Evolutionary conservation across 1,140 invertebrate species (phyloP), one percentile per base, ranked within the genome.

Genomic region (Nylanderia fulva): DNA sequence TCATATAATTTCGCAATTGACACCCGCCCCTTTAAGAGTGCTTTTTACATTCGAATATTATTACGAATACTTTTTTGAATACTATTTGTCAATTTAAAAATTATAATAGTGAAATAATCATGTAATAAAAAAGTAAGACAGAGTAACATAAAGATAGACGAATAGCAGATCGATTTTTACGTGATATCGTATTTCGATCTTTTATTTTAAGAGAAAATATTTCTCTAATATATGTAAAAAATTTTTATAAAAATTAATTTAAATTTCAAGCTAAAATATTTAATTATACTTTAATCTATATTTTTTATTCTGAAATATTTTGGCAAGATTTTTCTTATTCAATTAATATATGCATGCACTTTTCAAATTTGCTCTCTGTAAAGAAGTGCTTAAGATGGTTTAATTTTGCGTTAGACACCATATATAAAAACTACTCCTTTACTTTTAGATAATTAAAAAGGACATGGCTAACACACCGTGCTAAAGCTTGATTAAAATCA

Each of bases 401-500:
- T 24, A 39, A 48, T 45, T n/a, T 45, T 45, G 42, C 5, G 0
- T 48, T 48, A 18, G 15, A 18, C 4, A 48, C 45, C 13, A 48
- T 18, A 33, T 33, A 33, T 33, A 48, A 48, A 48, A 48, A 48
- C 15, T 48, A 15, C 21, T 54, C 27, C 42, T 56, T 27, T 2
- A 21, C 45, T 48, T 48, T 3, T 6, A 58, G 11, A 29, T 71
- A 69, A 80, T 79, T 52, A 63, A 80, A 79, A 82, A 82, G 77
- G 77, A 82, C 77, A 82, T 82, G 77, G 66, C 66, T 33, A 13
- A 72, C 52, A 82, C 36, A 21, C 39, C 56, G 29, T 13, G 45
- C 66, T n/a, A 72, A 71, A 82, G 77, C 77, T 29, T 21, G 36
- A 80, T 18, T 80, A 72, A 82, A 58, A 45, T 82, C 24, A 3